Conservation (phyloP, 2,888 invertebrate species). For the Epistrophe grossulariae region DNA sequence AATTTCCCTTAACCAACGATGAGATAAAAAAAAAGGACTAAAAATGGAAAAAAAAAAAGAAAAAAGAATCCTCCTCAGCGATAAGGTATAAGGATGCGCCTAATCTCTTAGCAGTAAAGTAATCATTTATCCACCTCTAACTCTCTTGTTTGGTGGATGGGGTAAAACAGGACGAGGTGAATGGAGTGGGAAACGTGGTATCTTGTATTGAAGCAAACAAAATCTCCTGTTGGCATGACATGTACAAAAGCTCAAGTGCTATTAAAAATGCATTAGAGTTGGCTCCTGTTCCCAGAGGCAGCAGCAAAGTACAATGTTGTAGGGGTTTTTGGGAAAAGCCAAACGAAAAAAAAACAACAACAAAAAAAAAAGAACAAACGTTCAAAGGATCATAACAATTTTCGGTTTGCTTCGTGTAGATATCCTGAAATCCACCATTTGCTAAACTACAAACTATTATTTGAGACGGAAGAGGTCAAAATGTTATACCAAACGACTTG, state of each 20-base stretch:
- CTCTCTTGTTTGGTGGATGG: constrained; percentile 14
- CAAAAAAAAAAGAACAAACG: constrained; percentile 15
- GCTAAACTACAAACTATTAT: constrained; percentile 58
- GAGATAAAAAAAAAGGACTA: constrained; percentile 2
- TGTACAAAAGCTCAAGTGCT: constrained; percentile 75
- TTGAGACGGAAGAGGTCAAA: constrained; percentile 66
- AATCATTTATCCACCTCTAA: constrained; percentile 47
- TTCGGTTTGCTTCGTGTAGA: constrained; percentile 48
- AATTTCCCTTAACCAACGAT: constrained; percentile 35
- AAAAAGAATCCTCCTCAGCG: constrained; percentile 42
- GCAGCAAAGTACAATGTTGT: not conserved
- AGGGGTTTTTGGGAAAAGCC: constrained; percentile 20
- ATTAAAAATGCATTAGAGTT: constrained; percentile 75
- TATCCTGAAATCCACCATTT: constrained; percentile 41
- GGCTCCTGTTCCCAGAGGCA: constrained; percentile 37
- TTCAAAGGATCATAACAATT: constrained; percentile 68
- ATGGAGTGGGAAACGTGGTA: not conserved
- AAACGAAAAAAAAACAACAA: constrained; percentile 5
- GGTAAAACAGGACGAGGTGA: too few relatives aligned
- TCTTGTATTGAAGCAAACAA: constrained; percentile 22
- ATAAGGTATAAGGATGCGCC: constrained; percentile 53
- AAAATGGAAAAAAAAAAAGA: constrained; percentile 1
- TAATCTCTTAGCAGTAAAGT: constrained; percentile 59
- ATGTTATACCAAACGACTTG: constrained; percentile 63
- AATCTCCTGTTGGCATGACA: constrained; percentile 67